Evolutionary conservation across 2,888 invertebrate genomes (phyloP).

Genomic region (Andrena trimmerana): DNA sequence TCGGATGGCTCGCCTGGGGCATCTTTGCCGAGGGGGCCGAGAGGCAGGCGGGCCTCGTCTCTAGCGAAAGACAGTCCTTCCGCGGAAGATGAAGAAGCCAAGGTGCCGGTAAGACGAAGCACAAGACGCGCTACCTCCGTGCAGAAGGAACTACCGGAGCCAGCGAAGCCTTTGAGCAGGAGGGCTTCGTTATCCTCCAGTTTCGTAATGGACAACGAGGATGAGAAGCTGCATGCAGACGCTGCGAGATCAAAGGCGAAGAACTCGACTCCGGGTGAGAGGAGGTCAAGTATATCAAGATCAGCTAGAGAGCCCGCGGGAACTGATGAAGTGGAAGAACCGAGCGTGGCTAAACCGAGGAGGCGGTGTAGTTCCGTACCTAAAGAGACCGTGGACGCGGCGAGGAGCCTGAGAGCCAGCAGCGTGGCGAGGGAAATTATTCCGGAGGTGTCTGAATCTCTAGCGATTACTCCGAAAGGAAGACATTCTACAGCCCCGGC

Average conservation of each 20-base stretch:
- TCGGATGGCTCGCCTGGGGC: conserved; percentile 24
- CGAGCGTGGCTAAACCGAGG: conserved; percentile 24
- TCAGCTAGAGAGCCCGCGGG: not conserved
- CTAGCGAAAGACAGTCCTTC: conserved; percentile 59
- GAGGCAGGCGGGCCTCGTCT: conserved; percentile 57
- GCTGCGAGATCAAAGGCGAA: conserved; percentile 45
- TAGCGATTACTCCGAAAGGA: not conserved
- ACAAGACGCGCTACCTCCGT: conserved; percentile 72
- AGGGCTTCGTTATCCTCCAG: conserved; percentile 50
- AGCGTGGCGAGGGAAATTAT: conserved; percentile 67
- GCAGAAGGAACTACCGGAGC: conserved; percentile 69
- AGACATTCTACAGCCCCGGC: not conserved
- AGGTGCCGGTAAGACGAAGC: conserved; percentile 67
- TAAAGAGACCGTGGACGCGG: conserved; percentile 64
- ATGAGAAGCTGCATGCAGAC: conserved; percentile 37
- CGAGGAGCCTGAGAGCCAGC: conserved; percentile 59
- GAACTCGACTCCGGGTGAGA: conserved; percentile 5
- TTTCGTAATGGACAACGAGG: conserved; percentile 31
- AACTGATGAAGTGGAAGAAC: conserved; percentile 17
- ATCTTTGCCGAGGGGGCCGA: conserved; percentile 26
- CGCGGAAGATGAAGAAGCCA: conserved; percentile 38
- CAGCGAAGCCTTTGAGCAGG: conserved; percentile 24
- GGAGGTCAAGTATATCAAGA: conserved; percentile 15
- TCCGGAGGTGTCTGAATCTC: conserved; percentile 12
- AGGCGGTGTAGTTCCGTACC: conserved; percentile 77